phyloP scores from a whole-genome alignment of 2,113 vertebrate species.

The Callocephalon fimbriatum region DNA sequence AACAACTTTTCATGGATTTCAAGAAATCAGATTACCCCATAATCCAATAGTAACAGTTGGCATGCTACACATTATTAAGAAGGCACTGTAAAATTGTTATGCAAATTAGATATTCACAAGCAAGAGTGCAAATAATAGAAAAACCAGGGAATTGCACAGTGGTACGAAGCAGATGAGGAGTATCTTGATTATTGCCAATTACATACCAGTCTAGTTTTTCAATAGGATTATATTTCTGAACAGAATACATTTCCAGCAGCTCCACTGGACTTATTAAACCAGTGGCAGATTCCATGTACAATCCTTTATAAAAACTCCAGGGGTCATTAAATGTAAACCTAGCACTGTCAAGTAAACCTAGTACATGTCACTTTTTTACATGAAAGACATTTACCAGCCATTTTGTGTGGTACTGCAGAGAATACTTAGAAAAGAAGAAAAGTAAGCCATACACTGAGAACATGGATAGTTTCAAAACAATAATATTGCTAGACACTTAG shows the following conservation, averaged over 20 bases:
- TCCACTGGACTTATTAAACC: neutral
- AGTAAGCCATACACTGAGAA: neutral
- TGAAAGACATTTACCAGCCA: neutral
- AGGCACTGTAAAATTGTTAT: conserved; percentile 11
- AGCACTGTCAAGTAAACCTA: neutral
- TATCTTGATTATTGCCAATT: neutral
- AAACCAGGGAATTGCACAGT: neutral
- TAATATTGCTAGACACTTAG: neutral
- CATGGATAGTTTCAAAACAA: neutral
- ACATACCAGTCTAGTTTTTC: neutral
- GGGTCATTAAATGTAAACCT: neutral
- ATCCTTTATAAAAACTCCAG: neutral
- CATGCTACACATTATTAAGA: neutral
- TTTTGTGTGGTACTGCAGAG: neutral
- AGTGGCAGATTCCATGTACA: neutral
- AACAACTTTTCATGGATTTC: neutral
- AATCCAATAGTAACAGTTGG: neutral
- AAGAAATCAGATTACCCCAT: conserved; percentile 27
- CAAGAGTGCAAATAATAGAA: neutral
- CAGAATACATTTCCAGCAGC: neutral
- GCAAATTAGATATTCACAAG: conserved; percentile 17
- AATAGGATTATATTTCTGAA: conserved; percentile 17
- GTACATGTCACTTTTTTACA: neutral
- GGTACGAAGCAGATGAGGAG: neutral
- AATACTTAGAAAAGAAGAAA: neutral